phyloP scores from a whole-genome alignment of 2,888 invertebrate genomes.

The Drosophila picticornis region DNA sequence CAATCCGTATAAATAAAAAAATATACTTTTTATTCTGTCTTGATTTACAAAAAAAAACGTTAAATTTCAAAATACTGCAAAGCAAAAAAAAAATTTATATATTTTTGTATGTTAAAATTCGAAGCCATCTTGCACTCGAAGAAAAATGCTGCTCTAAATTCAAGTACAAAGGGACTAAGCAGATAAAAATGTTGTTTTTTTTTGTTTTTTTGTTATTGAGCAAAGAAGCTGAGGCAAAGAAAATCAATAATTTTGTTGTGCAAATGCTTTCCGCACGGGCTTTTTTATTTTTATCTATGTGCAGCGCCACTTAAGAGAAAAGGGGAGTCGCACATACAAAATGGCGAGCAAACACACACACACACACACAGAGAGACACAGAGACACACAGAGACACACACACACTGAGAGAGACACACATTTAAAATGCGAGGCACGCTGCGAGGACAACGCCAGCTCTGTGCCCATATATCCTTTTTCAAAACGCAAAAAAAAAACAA shows the following conservation, averaged over 20 bases:
- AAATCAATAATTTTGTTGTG: constrained; percentile 65
- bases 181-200: neutral
- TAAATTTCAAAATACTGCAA: too few relatives aligned
- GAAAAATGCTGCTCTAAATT: neutral
- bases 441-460: constrained; percentile 71
- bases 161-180: neutral
- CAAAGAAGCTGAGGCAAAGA: constrained; percentile 1
- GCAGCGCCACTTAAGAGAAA: constrained; percentile 60
- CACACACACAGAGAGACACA: neutral
- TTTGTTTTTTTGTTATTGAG: neutral
- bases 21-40: neutral
- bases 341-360: constrained; percentile 60
- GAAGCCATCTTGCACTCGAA: neutral
- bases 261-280: constrained; percentile 36
- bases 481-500: constrained; percentile 46
- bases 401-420: constrained; percentile 14
- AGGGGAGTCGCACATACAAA: constrained; percentile 43
- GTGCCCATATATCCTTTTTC: constrained; percentile 79
- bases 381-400: constrained; percentile 10
- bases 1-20: too few relatives aligned
- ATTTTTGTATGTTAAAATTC: too few relatives aligned
- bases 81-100: too few relatives aligned
- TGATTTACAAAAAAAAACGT: neutral
- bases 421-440: constrained; percentile 72
- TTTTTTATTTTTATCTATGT: constrained; percentile 27